Base-by-base conservation (phyloP, 1,140 invertebrate species). In the Drosophila albomicans region DNA sequence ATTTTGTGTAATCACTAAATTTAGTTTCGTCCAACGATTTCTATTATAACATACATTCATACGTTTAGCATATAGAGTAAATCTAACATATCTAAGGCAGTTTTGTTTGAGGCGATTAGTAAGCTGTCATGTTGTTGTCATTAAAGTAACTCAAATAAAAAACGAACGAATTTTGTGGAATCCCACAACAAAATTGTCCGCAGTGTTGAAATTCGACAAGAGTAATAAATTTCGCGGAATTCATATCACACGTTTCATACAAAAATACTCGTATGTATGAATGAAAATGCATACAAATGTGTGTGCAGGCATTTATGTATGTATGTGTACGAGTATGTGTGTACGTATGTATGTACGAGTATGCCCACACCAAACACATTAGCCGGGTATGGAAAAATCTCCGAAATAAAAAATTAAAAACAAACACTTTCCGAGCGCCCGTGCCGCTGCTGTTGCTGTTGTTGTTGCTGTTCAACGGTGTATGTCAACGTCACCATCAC, bases 321-420 rank as follows among this genome's bases (percentile, higher is more conserved):
- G 15, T 7, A 32, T 3, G 20, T n/a, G 15, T 30, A 30, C 7
- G 30, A 11, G 25, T 68, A 38, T 59, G 49, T 32, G 7, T 20
- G 30, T 7, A 32, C 20, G 20, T 25, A 49, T 11, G 8, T 5
- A 46, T n/a, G 15, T 38, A 30, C 6, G 30, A 8, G 20, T 68
- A 35, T 51, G 49, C 15, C 10, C 8, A 11, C 43, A 35, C 16
- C 61, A 59, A 59, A 61, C 46, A 59, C 54, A 67, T 52, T 59
- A 67, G 30, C 28, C n/a, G 16, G 35, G 16, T 15, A 45, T 25
- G 59, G 35, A 38, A 73, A 81, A 81, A 85, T 81, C 78, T 85
- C 65, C 68, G 67, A 78, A 77, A 87, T 82, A 87, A 76, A 87
- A 87, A 86, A 86, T 86, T 79, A 77, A 82, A 82, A 82, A 70